Conservation (phyloP, 2,113 vertebrate species). For the Gobio gobio region DNA sequence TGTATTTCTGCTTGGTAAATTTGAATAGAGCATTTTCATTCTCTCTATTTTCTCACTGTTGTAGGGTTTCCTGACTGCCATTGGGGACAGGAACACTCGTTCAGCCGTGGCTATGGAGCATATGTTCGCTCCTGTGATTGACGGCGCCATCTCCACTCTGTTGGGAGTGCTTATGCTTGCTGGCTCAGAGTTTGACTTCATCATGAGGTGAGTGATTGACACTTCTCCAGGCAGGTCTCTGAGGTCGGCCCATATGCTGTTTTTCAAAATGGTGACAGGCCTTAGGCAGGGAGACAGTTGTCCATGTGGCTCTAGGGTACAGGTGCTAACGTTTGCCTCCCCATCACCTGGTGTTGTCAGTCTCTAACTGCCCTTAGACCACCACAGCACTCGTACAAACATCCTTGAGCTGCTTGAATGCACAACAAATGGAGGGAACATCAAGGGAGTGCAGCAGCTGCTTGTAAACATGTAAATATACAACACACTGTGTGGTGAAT, state of each 20-base stretch:
- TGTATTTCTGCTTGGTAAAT: not conserved
- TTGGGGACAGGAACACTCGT: slow-evolving; percentile 90
- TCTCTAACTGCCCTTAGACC: slow-evolving; percentile 53
- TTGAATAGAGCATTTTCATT: not conserved
- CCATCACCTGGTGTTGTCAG: slow-evolving; percentile 75
- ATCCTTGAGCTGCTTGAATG: slow-evolving; percentile 54
- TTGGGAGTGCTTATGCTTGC: slow-evolving; percentile 96
- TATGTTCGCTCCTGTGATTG: slow-evolving; percentile 95
- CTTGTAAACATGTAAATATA: slow-evolving; percentile 81
- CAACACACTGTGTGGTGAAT: slow-evolving; percentile 73
- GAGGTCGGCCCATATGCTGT: slow-evolving; percentile 20
- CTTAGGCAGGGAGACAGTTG: slow-evolving; percentile 60
- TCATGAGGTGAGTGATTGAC: slow-evolving; percentile 86
- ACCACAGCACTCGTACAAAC: slow-evolving; percentile 26
- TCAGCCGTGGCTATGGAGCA: slow-evolving; percentile 92
- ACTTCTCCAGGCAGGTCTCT: slow-evolving; percentile 16
- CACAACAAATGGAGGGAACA: slow-evolving; percentile 81
- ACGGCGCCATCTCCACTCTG: slow-evolving; percentile 96
- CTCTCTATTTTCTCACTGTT: slow-evolving; percentile 24
- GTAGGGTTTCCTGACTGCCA: slow-evolving; percentile 95
- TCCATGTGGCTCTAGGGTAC: slow-evolving; percentile 59
- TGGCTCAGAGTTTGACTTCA: slow-evolving; percentile 98
- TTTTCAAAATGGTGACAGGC: slow-evolving; percentile 14
- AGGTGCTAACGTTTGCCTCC: slow-evolving; percentile 72
- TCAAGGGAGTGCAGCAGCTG: slow-evolving; percentile 80